Base-by-base conservation (phyloP, 2,113 vertebrate species). In the Colius striatus region DNA sequence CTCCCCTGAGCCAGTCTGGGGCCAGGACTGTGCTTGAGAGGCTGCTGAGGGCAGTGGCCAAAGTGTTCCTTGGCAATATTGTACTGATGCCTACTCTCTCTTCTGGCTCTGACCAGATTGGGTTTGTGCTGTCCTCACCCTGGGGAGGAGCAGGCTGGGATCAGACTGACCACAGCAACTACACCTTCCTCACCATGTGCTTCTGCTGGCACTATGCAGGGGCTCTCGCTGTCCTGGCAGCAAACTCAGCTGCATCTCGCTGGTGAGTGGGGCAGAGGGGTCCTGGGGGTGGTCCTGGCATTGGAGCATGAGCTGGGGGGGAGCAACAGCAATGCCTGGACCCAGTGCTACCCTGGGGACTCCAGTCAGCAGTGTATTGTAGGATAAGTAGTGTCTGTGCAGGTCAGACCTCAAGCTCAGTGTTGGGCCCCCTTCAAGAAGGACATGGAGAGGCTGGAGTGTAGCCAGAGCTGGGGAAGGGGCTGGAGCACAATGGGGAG, bases 131-230 rank as follows among this genome's bases (percentile, higher is more conserved):
- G 77, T 99, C 95, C 79, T 98, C 99, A 61, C 96, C 97, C 0
- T 98, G 95, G 57, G 98, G 98, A 91, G 97, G 96, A 47, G 84
- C 87, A 1, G 17, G 95, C 32, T 99, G 99, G 99, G 96, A 98
- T 26, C 85, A 96, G 84, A 84, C 58, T 0, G 83, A 90, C 32
- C 95, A 95, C 13, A 89, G 34, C 80, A 99, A 99, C 88, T 36
- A 98, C 62, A 96, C 96, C 63, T 98, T 99, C 48, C 94, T 99
- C 93, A 99, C 99, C 16, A 98, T 99, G 98, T 99, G 98, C 90
- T 99, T 98, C 98, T 99, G 98, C 94, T 99, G 99, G 99, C 99
- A 99, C 91, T 96, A 98, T 4, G 77, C 94, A 1, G 94, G 97
- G 0, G 97, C 98, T 20, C 41, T 99, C 5, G 41, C 97, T 2